Percentiles rank a stretch among this genome's conserved stretches.
Evolutionary conservation across 2,113 vertebrate species (phyloP).

Genomic region (rabbit (Oryctolagus cuniculus)): mOryCun1.1 NC_091453.1:134136501-134137000

Average conservation of each 20-base stretch:
- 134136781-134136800: slow-evolving; percentile 34
- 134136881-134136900: background rate
- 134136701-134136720: slow-evolving; percentile 40
- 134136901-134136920: background rate
- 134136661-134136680: slow-evolving; percentile 17
- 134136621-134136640: background rate
- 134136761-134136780: background rate
- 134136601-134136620: background rate
- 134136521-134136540: slow-evolving; percentile 1
- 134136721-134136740: background rate
- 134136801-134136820: slow-evolving; percentile 4
- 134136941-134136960: slow-evolving; percentile 50
- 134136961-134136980: background rate
- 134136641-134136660: slow-evolving; percentile 16
- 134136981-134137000: slow-evolving; percentile 42
- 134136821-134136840: slow-evolving; percentile 18
- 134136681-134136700: background rate
- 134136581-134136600: background rate
- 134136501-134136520: background rate
- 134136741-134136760: slow-evolving; percentile 18
- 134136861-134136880: background rate
- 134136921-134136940: slow-evolving; percentile 4
- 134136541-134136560: background rate
- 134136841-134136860: background rate
- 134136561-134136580: slow-evolving; percentile 47